Percentiles rank a stretch among this genome's conserved stretches.
Conservation (phyloP, 2,888 invertebrate genomes). For the Lepidocyrtoides sp. region DNA sequence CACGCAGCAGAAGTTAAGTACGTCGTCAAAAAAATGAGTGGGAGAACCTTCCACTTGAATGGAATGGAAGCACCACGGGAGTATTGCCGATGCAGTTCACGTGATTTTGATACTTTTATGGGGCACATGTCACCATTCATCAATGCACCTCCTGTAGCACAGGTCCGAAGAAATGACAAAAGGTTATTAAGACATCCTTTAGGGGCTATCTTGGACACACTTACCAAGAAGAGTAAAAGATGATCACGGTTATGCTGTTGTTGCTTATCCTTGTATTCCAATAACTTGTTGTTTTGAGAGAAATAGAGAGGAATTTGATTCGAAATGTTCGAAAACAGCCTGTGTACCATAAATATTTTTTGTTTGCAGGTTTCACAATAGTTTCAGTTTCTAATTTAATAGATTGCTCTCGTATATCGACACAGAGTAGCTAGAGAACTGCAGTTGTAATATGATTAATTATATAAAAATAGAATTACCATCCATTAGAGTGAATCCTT, state of each 20-base stretch:
- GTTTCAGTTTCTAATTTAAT: too few relatives aligned
- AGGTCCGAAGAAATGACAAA: conserved; percentile 41
- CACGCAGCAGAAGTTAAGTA: conserved; percentile 75
- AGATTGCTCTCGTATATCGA: too few relatives aligned
- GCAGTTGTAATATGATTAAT: too few relatives aligned
- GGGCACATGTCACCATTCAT: conserved; percentile 67
- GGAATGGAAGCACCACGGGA: conserved; percentile 76
- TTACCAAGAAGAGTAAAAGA: conserved; percentile 17
- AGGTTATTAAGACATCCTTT: conserved; percentile 22
- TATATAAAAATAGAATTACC: too few relatives aligned
- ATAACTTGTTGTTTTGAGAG: background rate
- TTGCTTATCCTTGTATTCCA: conserved; percentile 46
- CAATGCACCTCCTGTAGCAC: conserved; percentile 34
- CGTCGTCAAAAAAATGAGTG: conserved; percentile 68
- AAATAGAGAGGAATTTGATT: too few relatives aligned
- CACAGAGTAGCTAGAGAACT: too few relatives aligned
- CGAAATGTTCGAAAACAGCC: too few relatives aligned
- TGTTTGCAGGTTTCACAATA: too few relatives aligned
- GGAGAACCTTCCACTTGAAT: conserved; percentile 71
- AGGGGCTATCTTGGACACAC: background rate
- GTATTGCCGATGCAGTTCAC: conserved; percentile 53
- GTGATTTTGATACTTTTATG: conserved; percentile 66
- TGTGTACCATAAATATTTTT: too few relatives aligned
- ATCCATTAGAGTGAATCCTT: too few relatives aligned
- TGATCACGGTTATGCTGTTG: conserved; percentile 56